phyloP scores from a whole-genome alignment of 2,113 vertebrate genomes.

The Odontophorus gujanensis region DNA sequence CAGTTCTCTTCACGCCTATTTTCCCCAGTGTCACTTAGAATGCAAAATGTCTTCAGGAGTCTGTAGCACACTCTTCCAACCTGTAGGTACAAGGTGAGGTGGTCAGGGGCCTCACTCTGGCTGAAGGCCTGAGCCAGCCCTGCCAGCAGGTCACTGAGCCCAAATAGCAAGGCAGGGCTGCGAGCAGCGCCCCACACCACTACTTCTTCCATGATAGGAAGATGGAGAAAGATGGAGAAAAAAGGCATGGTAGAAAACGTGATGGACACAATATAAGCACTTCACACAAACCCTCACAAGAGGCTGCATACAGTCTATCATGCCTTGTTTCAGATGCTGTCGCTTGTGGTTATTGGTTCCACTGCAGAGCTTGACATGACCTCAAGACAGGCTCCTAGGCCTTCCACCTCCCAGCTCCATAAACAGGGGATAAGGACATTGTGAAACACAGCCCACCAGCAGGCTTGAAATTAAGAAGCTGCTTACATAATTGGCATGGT shows the following conservation, averaged over 20 bases:
- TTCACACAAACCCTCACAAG: neutral
- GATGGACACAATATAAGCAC: neutral
- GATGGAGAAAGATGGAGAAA: neutral
- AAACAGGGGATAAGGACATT: neutral
- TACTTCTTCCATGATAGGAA: neutral
- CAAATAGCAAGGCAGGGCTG: fast-evolving
- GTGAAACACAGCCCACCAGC: neutral
- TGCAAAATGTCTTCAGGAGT: neutral
- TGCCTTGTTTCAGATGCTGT: neutral
- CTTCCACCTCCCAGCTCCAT: neutral
- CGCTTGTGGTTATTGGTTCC: neutral
- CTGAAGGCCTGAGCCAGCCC: neutral
- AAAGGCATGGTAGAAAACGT: fast-evolving
- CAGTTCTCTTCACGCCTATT: neutral
- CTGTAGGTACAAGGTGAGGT: neutral
- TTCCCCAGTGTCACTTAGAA: neutral
- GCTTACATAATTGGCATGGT: neutral
- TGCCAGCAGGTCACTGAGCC: neutral
- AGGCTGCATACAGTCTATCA: neutral
- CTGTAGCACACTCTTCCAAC: neutral
- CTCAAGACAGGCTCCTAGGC: neutral
- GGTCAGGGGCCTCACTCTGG: neutral
- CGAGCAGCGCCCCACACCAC: neutral
- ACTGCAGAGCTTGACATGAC: neutral
- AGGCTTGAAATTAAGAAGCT: neutral